Base-by-base conservation (phyloP, 2,113 vertebrate species). In the Atractosteus spatula region DNA sequence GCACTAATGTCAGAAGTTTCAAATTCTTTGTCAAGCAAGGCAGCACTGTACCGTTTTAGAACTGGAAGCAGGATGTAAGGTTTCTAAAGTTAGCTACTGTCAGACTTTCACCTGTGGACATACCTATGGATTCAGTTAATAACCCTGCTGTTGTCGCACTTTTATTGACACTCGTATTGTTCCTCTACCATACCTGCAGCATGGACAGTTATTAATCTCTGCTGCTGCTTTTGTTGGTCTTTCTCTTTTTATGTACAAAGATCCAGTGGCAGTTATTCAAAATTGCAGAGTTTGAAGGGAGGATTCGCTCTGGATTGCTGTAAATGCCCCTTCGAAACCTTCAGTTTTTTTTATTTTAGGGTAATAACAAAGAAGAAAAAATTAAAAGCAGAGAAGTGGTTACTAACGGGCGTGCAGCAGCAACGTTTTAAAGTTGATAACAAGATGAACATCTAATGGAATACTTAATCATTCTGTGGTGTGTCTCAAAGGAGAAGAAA, bases 121-220 rank as follows among this genome's bases (percentile, higher is more conserved):
- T 76, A 64, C 62, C 72, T 73, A 72, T 74, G 85, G 73, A 66
- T 89, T 77, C 1, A 78, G 80, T 89, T 89, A 82, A 84, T 0
- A 16, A 7, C 66, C 78, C 78, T 74, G 76, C 79, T 76, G 70
- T 64, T 74, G 80, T 69, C 74, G 55, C 66, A 65, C 67, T 66
- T 77, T 71, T 62, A 66, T 71, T 73, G 78, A 83, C 80, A 84
- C 68, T 12, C 47, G 10, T 10, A 51, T 51, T 10, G 10, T 10
- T 51, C 1, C 10, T 51, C 5, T 10, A 51, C 5, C 5, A 51
- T 51, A 51, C 47, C 47, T 51, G 47, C 10, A 7, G 5, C 47
- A 51, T 51, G 10, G 47, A 10, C 5, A 51, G 47, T 7, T 5
- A 51, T 29, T 29, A 29, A 29, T 29, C 29, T 29, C 29, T 29